Evolutionary conservation across 2,113 vertebrate species (phyloP).

Genomic region (Pygoscelis antarcticus): DNA sequence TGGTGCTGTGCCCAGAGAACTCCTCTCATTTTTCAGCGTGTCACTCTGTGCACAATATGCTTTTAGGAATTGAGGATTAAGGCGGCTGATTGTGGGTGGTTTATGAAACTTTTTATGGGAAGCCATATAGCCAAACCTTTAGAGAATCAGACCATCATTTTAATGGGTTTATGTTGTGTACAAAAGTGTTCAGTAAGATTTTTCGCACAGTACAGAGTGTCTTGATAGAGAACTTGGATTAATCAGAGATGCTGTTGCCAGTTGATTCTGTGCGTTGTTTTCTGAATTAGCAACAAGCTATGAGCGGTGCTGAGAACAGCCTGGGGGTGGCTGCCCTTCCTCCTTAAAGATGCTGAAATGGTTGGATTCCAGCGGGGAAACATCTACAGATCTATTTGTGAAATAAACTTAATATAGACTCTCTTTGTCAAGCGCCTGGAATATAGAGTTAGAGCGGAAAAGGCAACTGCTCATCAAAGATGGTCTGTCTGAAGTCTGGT

Average conservation of each 20-base stretch:
- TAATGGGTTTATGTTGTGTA: slow-evolving; percentile 66
- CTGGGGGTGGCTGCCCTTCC: neutral
- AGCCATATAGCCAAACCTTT: slow-evolving; percentile 64
- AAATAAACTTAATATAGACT: neutral
- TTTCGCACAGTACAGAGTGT: slow-evolving; percentile 20
- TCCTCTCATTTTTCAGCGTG: slow-evolving; percentile 67
- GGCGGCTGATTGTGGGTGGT: slow-evolving; percentile 74
- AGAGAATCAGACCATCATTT: slow-evolving; percentile 67
- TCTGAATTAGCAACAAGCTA: slow-evolving; percentile 48
- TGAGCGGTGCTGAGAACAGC: neutral
- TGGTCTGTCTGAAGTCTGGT: neutral
- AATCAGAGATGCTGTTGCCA: slow-evolving; percentile 54
- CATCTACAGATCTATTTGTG: neutral
- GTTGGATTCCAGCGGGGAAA: neutral
- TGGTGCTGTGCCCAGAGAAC: slow-evolving; percentile 71
- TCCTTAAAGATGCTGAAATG: slow-evolving; percentile 5
- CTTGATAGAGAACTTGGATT: slow-evolving; percentile 65
- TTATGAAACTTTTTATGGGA: slow-evolving; percentile 78
- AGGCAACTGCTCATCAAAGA: neutral
- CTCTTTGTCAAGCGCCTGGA: neutral
- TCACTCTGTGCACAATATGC: slow-evolving; percentile 61
- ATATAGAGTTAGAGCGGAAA: neutral
- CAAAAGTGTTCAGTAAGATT: slow-evolving; percentile 52
- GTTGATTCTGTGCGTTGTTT: slow-evolving; percentile 24
- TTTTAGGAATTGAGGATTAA: slow-evolving; percentile 71